phyloP scores from a whole-genome alignment of 2,888 invertebrate species.

The Tinea pellionella region DNA sequence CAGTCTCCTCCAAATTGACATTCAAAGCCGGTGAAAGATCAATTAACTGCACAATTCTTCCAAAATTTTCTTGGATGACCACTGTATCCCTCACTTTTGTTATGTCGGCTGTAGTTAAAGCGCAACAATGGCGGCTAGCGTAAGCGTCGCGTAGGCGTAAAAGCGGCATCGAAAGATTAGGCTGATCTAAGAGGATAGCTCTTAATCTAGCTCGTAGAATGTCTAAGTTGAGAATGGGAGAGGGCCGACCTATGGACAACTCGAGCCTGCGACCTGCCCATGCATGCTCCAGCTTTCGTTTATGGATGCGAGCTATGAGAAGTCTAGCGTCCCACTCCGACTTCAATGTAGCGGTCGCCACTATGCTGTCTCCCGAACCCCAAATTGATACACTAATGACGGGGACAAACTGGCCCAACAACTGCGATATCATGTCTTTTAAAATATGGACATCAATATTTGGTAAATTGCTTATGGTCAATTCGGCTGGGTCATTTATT shows the following conservation, averaged over 20 bases:
- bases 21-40: slow-evolving; percentile 43
- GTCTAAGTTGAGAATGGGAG: slow-evolving; percentile 72
- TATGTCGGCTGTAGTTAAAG: slow-evolving; percentile 77
- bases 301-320: slow-evolving; percentile 85
- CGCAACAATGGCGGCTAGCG: slow-evolving; percentile 82
- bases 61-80: slow-evolving; percentile 50
- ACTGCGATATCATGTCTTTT: slow-evolving; percentile 51
- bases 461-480: slow-evolving; percentile 55
- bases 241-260: slow-evolving; percentile 74
- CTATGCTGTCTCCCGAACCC: slow-evolving; percentile 57
- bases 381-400: slow-evolving; percentile 50
- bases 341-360: slow-evolving; percentile 78
- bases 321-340: slow-evolving; percentile 77
- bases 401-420: slow-evolving; percentile 49
- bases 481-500: slow-evolving; percentile 35
- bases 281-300: slow-evolving; percentile 76
- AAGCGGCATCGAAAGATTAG: slow-evolving; percentile 78
- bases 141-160: slow-evolving; percentile 86
- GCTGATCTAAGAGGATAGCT: slow-evolving; percentile 80
- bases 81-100: slow-evolving; percentile 81
- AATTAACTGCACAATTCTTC: slow-evolving; percentile 51
- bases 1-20: slow-evolving; percentile 53
- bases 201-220: slow-evolving; percentile 77
- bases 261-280: slow-evolving; percentile 80
- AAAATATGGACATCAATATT: slow-evolving; percentile 36